Base-by-base conservation (phyloP, 2,888 invertebrate genomes). In the Stenodera caucasica region DNA sequence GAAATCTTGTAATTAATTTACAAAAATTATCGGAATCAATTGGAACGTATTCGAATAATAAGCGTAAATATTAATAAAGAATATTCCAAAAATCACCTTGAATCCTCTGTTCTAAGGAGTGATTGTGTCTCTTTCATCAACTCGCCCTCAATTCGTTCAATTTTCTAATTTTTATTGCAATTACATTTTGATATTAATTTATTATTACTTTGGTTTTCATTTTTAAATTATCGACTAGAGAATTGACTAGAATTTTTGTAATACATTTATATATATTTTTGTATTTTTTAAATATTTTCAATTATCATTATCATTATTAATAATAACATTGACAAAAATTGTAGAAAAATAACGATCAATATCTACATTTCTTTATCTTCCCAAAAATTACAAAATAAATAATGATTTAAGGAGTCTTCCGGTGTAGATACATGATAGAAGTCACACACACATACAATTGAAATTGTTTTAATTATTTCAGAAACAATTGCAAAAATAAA, bases 41-140 rank as follows among this genome's bases (percentile, higher is more conserved):
- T 40, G 40, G 18, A 40, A 40, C 40, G 5, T 37, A 37, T n/a
- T 37, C 4, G 40, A 35, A 40, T 40, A 40, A 40, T 40, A 40
- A 40, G 40, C 40, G 40, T 40, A 40, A 40, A 40, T 40, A 40
- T 40, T 6, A 40, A 23, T 37, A 37, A 35, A 33, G 37, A 54
- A 54, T 21, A 18, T 54, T n/a, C n/a, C n/a, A n/a, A n/a, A n/a
- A n/a, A n/a, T n/a, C n/a, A n/a, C n/a, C n/a, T n/a, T n/a, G n/a
- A n/a, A n/a, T n/a, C n/a, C n/a, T n/a, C n/a, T 45, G 14, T 45
- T 37, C 9, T 49, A 59, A 37, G 54, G 67, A 72, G 75, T 76
- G 77, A 77, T 77, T 78, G 77, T 78, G 77, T 72, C 77, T 78
- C 76, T 75, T 73, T 68, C 63, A 56, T 57, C 60, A 57, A 60